Evolutionary conservation across 2,113 vertebrate species (phyloP).

Genomic region (Hystrix brachyura): DNA sequence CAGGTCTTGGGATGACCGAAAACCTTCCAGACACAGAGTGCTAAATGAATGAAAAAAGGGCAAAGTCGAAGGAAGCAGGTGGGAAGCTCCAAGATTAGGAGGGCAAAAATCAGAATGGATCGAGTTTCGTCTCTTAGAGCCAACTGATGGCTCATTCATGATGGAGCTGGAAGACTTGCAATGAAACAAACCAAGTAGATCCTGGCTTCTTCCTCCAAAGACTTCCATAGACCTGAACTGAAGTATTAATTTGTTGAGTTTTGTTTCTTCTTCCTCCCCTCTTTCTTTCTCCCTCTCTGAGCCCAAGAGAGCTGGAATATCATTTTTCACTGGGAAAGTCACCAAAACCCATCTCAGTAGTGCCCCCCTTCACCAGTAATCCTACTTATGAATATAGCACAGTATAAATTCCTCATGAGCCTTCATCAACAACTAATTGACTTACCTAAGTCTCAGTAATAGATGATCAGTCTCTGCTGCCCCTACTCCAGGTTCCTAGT

Average conservation of each 20-base stretch:
- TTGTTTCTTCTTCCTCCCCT: neutral
- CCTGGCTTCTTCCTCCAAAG: neutral
- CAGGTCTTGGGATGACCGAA: neutral
- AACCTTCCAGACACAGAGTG: neutral
- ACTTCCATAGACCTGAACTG: neutral
- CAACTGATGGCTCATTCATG: neutral
- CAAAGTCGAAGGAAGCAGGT: neutral
- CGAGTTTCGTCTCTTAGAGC: neutral
- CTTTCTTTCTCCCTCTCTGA: neutral
- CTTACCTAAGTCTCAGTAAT: slow-evolving; percentile 87
- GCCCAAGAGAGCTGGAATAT: slow-evolving; percentile 33
- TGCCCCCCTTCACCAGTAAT: neutral
- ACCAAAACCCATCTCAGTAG: neutral
- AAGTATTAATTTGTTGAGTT: slow-evolving; percentile 35
- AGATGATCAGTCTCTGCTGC: slow-evolving; percentile 75
- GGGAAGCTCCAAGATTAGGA: neutral
- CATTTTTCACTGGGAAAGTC: slow-evolving; percentile 50
- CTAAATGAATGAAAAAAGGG: rapidly evolving
- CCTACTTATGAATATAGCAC: neutral
- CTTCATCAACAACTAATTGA: slow-evolving; percentile 85
- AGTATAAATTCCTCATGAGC: slow-evolving; percentile 77
- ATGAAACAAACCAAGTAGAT: neutral
- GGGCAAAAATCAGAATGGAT: neutral
- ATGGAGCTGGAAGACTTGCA: neutral
- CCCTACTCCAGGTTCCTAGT: slow-evolving; percentile 74